Percentiles rank a stretch among this genome's conserved stretches.
Conservation (phyloP, 2,797 vertebrate genomes). For the Denticeps clupeoides region DNA sequence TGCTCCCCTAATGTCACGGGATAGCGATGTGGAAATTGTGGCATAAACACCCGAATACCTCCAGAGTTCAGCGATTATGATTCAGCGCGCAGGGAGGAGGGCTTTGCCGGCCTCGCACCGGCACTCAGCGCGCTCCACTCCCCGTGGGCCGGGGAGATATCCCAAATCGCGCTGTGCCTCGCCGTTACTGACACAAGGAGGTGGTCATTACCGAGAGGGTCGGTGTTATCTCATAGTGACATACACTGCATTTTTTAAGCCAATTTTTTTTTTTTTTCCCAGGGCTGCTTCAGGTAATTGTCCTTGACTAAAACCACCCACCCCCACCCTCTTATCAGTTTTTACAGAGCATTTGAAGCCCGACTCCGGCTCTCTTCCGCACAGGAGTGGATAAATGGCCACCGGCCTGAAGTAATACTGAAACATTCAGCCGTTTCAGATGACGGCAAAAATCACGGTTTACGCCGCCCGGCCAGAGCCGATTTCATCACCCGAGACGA, state of each 20-base stretch:
- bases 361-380: slow-evolving; percentile 11
- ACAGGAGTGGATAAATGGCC: slow-evolving; percentile 2
- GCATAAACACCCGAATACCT: slow-evolving; percentile 78
- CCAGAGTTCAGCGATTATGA: slow-evolving; percentile 75
- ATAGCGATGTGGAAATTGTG: slow-evolving; percentile 78
- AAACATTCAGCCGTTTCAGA: no score
- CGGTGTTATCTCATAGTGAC: slow-evolving; percentile 37
- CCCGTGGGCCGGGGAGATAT: slow-evolving; percentile 12
- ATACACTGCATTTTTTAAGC: slow-evolving; percentile 26
- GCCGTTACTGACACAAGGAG: slow-evolving; percentile 26
- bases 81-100: slow-evolving; percentile 71
- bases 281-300: slow-evolving; percentile 21
- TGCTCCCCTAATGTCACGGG: slow-evolving; percentile 70
- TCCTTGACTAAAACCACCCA: slow-evolving; percentile 9
- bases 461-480: no score
- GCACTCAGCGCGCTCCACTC: neutral
- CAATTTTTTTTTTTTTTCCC: slow-evolving; percentile 11
- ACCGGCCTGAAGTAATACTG: neutral
- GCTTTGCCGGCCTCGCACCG: slow-evolving; percentile 39
- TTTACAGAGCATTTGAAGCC: slow-evolving; percentile 4
- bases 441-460: no score
- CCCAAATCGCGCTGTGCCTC: slow-evolving; percentile 19
- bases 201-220: slow-evolving; percentile 18
- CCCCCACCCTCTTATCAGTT: slow-evolving; percentile 20
- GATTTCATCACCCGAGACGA: no score